Base-by-base conservation (phyloP, 2,888 invertebrate genomes). In the Ichneumoninae sp. region DNA sequence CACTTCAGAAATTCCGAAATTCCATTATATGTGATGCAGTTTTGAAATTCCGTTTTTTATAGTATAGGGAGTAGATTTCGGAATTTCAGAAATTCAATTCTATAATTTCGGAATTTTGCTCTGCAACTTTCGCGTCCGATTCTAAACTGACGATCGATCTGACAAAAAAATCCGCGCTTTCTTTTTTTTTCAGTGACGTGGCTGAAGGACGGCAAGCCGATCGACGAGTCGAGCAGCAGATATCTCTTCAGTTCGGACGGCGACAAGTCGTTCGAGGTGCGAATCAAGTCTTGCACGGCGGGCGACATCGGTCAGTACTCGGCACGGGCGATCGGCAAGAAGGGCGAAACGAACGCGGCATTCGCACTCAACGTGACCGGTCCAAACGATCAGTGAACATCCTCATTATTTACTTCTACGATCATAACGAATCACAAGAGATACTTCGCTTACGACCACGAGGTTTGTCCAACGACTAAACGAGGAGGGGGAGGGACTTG, bases 141-240 rank as follows among this genome's bases (percentile, higher is more conserved):
- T 60, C 16, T 40, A 10, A 40, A 40, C 40, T 10, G 3, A 0
- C 13, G 6, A 30, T 62, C 19, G 19, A 13, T 47, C 26, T 26
- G 10, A 13, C 13, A 22, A 22, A 44, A 47, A 44, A 47, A 16
- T 26, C 10, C 8, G 40, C 57, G 33, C 57, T 26, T 10, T 52
- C 10, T 57, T 81, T 79, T 40, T 77, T 70, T 68, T 89, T 91
- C 89, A 95, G 95, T 95, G 80, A 94, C 94, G 86, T 99, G 99
- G 98, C 95, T 97, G 91, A 98, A 98, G 95, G 98, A 99, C 95
- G 98, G 98, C 90, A 97, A 97, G 92, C 96, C 96, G 79, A 96
- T 99, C 89, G 97, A 97, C 92, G 98, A 98, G 92, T 95, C 95
- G 69, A 95, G 96, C 89, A 94, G 96, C 82, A 96, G 97, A 92